These are phyloP conservation scores for Pterocles burchelli DNA, from an alignment of 2,113 vertebrate species.

Conservation along the genomic window DNA sequence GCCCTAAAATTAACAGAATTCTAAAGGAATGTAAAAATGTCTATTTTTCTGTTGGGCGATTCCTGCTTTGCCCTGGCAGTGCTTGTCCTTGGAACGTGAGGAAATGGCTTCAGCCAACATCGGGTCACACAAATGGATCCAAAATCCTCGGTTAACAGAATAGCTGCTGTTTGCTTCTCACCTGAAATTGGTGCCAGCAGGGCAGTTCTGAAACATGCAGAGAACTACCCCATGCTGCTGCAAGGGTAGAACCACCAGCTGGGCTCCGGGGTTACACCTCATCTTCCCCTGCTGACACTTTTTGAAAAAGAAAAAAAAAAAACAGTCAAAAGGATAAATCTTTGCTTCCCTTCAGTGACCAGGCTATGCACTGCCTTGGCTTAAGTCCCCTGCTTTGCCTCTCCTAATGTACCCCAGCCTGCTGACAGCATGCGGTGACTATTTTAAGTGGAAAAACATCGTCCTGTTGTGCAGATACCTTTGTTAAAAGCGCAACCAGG, in stretches of 20 bases:
- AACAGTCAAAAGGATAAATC: neutral
- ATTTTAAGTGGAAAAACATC: neutral
- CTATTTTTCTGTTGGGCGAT: rapidly evolving
- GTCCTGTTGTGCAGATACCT: neutral
- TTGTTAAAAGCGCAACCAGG: neutral
- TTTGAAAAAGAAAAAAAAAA: too few species aligned
- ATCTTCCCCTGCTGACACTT: rapidly evolving
- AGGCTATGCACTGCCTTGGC: neutral
- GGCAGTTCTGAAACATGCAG: neutral
- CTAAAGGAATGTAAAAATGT: neutral
- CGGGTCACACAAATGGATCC: neutral
- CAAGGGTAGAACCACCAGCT: neutral
- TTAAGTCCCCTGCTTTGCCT: neutral
- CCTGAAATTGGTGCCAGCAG: neutral
- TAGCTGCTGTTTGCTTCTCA: neutral
- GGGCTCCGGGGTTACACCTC: neutral
- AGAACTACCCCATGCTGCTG: neutral
- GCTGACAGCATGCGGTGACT: neutral
- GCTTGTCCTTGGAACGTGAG: neutral
- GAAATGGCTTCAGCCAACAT: rapidly evolving
- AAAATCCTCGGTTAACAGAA: neutral
- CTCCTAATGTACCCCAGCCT: neutral
- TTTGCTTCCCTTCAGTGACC: neutral
- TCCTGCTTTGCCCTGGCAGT: neutral
- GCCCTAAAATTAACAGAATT: neutral